These are phyloP conservation scores for Tenrec ecaudatus DNA, from an alignment of 2,113 vertebrate genomes.

Conservation along the genomic window DNA sequence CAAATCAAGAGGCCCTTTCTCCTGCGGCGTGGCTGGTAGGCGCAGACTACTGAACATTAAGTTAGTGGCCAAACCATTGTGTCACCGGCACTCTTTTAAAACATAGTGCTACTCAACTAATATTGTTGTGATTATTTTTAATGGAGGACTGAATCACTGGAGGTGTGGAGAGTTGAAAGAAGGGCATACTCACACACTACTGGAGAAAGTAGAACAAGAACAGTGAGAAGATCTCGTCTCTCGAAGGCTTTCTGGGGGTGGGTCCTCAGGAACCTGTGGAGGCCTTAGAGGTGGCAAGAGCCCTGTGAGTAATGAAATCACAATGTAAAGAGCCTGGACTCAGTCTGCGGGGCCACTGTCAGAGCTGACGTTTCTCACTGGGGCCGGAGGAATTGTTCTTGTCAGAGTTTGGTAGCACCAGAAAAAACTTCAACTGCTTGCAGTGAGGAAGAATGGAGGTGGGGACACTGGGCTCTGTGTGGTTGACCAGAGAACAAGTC, in stretches of 20 bases:
- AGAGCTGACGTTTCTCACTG: neutral
- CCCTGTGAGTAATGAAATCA: neutral
- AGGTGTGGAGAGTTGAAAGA: too few relatives aligned
- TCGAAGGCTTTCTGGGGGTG: neutral
- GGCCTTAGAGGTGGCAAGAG: neutral
- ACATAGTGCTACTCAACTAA: too few relatives aligned
- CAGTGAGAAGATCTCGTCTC: neutral
- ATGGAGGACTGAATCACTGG: neutral
- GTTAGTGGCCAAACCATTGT: neutral
- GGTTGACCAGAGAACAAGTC: neutral
- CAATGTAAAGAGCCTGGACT: neutral
- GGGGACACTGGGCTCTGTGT: too few relatives aligned
- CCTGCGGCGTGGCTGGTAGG: neutral
- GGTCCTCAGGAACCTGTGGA: neutral
- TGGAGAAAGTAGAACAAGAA: neutral
- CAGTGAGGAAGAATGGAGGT: neutral
- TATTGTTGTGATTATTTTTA: too few relatives aligned
- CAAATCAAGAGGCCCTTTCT: neutral
- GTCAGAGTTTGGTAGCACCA: neutral
- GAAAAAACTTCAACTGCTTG: neutral
- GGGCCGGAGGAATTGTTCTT: neutral
- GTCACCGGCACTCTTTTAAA: too few relatives aligned
- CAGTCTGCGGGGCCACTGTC: neutral
- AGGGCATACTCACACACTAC: neutral
- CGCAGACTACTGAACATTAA: neutral